Evolutionary conservation across 2,888 invertebrate species (phyloP).

Genomic region (Gastrophysa polygoni): DNA sequence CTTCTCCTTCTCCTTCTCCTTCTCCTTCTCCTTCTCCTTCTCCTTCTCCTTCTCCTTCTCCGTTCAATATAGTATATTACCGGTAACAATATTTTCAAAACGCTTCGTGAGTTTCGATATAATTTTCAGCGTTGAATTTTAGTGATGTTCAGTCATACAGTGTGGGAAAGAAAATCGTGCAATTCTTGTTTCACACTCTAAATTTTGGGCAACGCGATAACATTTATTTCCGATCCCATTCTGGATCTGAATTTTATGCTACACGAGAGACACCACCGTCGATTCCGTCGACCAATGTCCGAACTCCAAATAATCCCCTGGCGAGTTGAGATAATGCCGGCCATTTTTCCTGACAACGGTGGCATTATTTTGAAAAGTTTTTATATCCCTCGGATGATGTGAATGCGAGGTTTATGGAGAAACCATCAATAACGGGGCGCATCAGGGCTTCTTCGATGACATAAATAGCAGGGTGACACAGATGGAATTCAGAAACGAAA

Average conservation of each 20-base stretch:
- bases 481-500: background rate
- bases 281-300: slow-evolving; percentile 28
- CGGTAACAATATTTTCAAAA: no score
- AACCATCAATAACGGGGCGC: slow-evolving; percentile 47
- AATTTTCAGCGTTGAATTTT: no score
- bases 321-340: slow-evolving; percentile 56
- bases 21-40: no score
- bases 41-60: no score
- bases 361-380: slow-evolving; percentile 59
- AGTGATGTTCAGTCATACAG: no score
- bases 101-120: no score
- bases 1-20: no score
- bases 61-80: no score
- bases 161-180: no score
- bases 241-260: slow-evolving; percentile 34
- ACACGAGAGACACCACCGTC: slow-evolving; percentile 31
- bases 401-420: slow-evolving; percentile 47
- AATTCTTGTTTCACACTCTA: no score
- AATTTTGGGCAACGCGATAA: slow-evolving; percentile 7
- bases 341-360: slow-evolving; percentile 57
- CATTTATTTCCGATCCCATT: slow-evolving; percentile 25
- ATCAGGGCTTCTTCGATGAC: background rate
- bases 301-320: slow-evolving; percentile 50
- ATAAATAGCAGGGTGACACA: background rate
- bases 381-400: slow-evolving; percentile 52